Evolutionary conservation across 2,888 invertebrate genomes (phyloP), one percentile per base, ranked within the genome.

Genomic region (Tachina lurida): DNA sequence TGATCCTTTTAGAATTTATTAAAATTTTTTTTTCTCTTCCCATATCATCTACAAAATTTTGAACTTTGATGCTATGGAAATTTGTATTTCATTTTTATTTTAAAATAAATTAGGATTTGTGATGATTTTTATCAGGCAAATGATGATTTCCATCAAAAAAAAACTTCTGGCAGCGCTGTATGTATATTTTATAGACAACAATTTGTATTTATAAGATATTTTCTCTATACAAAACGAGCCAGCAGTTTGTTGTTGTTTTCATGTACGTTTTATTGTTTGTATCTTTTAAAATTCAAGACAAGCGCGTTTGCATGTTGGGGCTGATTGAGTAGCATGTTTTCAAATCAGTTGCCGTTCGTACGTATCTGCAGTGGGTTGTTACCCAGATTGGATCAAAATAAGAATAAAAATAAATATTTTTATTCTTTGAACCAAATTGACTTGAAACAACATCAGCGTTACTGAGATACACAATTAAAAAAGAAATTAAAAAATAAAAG

Each of bases 281-380:
- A 39, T 63, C 62, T 45, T 65, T 73, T 70, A 47, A 19, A 54
- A 70, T 52, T 68, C 58, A 77, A 67, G 81, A 62, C 84, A 80
- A 54, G 79, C 84, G 71, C 81, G 13, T 76, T 22, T 45, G 19
- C 68, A 74, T 78, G 83, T 84, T 82, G 81, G 68, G 78, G 77
- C 81, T 74, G 67, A 56, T 47, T 56, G 73, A 81, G 56, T 62
- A 67, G 15, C 52, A 76, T 84, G 54, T 77, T 77, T 71, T 74
- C 56, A 19, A 84, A 77, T 81, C 81, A 84, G 84, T 84, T 74
- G 84, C 56, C 77, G 67, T 84, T 84, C 63, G 81, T 19, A 65
- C 83, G 82, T 86, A 86, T 79, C 86, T 65, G 78, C 65, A 86
- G 82, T 83, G 78, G 83, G 86, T 86, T 83, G 86, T 86, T 76